phyloP scores from a whole-genome alignment of 2,888 invertebrate species.

The Drosophila phalerata region DNA sequence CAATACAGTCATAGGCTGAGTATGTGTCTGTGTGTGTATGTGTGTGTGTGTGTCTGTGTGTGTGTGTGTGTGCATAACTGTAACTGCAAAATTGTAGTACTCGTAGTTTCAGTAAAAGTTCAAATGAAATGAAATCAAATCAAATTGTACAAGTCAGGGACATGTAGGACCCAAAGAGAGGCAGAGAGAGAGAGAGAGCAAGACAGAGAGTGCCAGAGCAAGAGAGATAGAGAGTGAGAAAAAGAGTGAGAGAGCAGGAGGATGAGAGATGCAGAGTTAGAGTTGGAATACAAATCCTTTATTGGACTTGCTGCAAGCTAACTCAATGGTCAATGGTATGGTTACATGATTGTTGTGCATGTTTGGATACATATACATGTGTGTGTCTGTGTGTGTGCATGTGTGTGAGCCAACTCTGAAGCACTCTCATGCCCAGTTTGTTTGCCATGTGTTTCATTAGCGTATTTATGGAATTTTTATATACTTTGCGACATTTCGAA shows the following conservation, averaged over 20 bases:
- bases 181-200: neutral
- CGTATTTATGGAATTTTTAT: slow-evolving; percentile 76
- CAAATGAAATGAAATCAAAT: slow-evolving; percentile 61
- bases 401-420: slow-evolving; percentile 22
- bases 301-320: slow-evolving; percentile 14
- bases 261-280: neutral
- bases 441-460: slow-evolving; percentile 69
- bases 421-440: slow-evolving; percentile 1
- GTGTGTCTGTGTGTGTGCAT: neutral
- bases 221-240: neutral
- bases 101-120: slow-evolving; percentile 40
- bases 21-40: neutral
- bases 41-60: neutral
- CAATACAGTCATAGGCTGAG: slow-evolving; percentile 33
- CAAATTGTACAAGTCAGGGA: slow-evolving; percentile 51
- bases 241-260: neutral
- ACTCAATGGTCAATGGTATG: slow-evolving; percentile 9
- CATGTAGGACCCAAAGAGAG: neutral
- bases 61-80: slow-evolving; percentile 25
- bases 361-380: neutral
- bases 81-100: slow-evolving; percentile 34
- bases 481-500: slow-evolving; percentile 52
- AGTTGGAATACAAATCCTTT: slow-evolving; percentile 19
- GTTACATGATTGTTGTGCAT: slow-evolving; percentile 8
- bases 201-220: neutral